A percentile compares a stretch with the other conserved stretches of the same genome.
phyloP scores from a whole-genome alignment of 2,113 vertebrate species.

The Poecile atricapillus region DNA sequence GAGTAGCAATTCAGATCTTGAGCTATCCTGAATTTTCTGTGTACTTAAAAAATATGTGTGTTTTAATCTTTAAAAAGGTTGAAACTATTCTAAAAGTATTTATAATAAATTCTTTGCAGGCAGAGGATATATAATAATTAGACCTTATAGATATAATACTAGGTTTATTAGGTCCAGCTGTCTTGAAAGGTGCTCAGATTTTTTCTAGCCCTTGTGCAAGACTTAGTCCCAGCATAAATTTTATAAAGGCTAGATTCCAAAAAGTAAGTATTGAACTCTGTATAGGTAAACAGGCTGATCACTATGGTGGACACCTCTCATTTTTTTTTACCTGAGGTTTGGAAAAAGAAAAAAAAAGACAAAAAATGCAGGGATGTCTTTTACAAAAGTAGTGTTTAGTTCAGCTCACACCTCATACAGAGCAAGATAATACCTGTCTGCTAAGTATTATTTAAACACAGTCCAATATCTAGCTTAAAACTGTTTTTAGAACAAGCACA shows the following conservation, averaged over 20 bases:
- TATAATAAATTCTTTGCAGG: neutral
- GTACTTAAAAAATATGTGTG: neutral
- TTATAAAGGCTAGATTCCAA: neutral
- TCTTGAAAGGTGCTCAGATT: neutral
- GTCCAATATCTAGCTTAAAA: neutral
- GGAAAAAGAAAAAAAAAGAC: too few species aligned
- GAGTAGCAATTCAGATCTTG: neutral
- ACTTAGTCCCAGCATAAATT: neutral
- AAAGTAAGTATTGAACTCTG: neutral
- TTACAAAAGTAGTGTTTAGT: neutral
- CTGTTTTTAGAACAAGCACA: neutral
- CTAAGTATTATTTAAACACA: neutral
- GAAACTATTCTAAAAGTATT: neutral
- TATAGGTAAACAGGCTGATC: neutral
- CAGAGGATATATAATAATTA: neutral
- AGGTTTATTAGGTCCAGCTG: neutral
- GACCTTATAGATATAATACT: neutral
- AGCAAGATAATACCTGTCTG: neutral
- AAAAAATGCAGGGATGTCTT: neutral
- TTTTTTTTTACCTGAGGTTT: neutral
- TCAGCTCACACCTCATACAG: neutral
- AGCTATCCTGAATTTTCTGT: neutral
- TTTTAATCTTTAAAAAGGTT: neutral
- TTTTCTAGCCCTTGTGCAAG: neutral
- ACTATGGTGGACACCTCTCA: neutral